A percentile compares a stretch with the other conserved stretches of the same genome.
phyloP scores from a whole-genome alignment of 2,797 vertebrate species.

The Philypnodon macrostomus region DNA sequence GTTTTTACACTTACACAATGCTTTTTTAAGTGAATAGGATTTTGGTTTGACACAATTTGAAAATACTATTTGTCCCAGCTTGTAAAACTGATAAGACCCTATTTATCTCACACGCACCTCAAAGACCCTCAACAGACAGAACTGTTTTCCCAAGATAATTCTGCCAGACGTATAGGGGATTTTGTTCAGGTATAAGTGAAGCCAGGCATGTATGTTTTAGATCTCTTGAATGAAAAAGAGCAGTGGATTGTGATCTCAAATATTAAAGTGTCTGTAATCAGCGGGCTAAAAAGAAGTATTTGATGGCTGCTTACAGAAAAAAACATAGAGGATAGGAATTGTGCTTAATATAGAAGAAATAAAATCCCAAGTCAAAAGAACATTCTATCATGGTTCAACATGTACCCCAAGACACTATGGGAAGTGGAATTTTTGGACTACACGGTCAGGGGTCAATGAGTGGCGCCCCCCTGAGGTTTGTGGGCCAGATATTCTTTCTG shows the following conservation, averaged over 20 bases:
- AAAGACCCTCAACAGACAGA: constrained; percentile 6
- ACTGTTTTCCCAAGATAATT: not conserved
- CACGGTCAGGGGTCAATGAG: constrained; percentile 29
- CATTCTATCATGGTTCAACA: constrained; percentile 6
- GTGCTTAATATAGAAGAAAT: not conserved
- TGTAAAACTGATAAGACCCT: constrained; percentile 1
- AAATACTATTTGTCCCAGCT: not conserved
- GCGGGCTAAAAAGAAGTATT: constrained; percentile 41
- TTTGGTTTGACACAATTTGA: too few relatives aligned
- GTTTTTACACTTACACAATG: not conserved
- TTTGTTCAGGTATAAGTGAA: constrained; percentile 19
- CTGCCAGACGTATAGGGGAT: constrained; percentile 13
- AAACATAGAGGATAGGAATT: too few relatives aligned
- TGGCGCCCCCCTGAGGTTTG: constrained; percentile 37
- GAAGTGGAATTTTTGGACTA: constrained; percentile 39
- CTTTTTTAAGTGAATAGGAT: not conserved
- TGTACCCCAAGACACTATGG: constrained; percentile 31
- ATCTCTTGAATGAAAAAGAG: not conserved
- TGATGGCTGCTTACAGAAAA: constrained; percentile 1
- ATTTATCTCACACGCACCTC: constrained; percentile 4
- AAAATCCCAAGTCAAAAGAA: not conserved
- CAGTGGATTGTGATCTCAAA: constrained; percentile 2
- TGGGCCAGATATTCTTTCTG: constrained; percentile 36
- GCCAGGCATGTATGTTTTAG: constrained; percentile 14
- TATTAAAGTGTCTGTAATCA: constrained; percentile 27